phyloP scores from a whole-genome alignment of 2,888 invertebrate species.

The Dendrolimus pini region DNA sequence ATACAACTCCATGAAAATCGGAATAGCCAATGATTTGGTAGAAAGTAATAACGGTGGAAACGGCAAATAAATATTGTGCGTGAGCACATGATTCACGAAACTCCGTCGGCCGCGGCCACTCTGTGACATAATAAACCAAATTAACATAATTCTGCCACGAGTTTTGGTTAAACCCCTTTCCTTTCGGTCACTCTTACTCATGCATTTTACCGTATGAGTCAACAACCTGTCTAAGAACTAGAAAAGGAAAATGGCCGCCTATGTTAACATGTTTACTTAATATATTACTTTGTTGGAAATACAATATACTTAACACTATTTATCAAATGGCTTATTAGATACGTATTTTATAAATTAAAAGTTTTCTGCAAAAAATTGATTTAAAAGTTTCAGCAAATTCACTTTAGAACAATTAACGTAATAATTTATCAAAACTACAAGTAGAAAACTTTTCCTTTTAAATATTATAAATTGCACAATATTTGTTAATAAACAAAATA shows the following conservation, averaged over 20 bases:
- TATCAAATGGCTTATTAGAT: no score
- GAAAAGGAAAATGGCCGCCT: conserved; percentile 13
- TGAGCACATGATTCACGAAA: conserved; percentile 64
- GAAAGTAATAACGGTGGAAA: conserved; percentile 70
- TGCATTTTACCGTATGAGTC: conserved; percentile 27
- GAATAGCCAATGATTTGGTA: conserved; percentile 41
- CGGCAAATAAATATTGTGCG: conserved; percentile 39
- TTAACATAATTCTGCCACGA: conserved; percentile 57
- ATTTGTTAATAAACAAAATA: not conserved
- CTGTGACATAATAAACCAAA: conserved; percentile 71
- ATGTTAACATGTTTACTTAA: not conserved
- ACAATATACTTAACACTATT: no score
- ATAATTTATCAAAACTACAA: no score
- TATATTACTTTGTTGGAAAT: not conserved
- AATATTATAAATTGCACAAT: not conserved
- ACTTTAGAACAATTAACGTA: no score
- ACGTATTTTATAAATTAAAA: no score
- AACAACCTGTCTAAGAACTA: conserved; percentile 26
- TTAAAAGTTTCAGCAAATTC: no score
- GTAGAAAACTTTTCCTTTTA: not conserved
- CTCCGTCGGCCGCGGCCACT: conserved; percentile 29
- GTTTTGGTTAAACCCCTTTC: conserved; percentile 47
- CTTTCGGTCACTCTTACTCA: conserved; percentile 57
- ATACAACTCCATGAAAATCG: not conserved
- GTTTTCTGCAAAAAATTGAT: no score